These are phyloP conservation scores for Cyphomyrus plagiostoma DNA, from an alignment of 2,113 vertebrate species.

Conservation along the genomic window DNA sequence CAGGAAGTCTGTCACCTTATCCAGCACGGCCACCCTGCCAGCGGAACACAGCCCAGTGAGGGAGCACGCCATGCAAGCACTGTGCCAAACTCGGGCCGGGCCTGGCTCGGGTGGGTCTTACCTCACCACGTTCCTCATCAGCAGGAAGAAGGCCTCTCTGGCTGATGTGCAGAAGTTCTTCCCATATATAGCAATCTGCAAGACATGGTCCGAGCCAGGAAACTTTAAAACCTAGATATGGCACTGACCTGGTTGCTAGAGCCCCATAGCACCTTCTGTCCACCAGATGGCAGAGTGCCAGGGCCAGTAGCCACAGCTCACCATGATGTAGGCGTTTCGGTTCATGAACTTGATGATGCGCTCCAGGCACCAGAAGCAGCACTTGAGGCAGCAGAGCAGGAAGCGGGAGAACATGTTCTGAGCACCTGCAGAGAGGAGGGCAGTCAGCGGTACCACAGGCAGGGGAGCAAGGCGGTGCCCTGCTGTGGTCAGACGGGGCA, in stretches of 20 bases:
- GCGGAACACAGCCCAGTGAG: slow-evolving; percentile 31
- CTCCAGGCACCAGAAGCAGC: slow-evolving; percentile 97
- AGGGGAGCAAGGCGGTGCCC: background rate
- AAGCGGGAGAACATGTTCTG: slow-evolving; percentile 72
- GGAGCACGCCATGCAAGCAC: background rate
- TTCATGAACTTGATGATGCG: slow-evolving; percentile 89
- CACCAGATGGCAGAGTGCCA: background rate
- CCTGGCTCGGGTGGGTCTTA: slow-evolving; percentile 42
- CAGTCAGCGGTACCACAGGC: background rate
- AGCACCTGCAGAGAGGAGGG: slow-evolving; percentile 55
- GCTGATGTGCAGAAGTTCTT: slow-evolving; percentile 91
- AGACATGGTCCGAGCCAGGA: slow-evolving; percentile 20
- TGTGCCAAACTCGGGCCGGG: background rate
- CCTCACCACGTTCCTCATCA: slow-evolving; percentile 93
- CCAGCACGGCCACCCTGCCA: slow-evolving; percentile 81
- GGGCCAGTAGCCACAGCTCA: slow-evolving; percentile 45
- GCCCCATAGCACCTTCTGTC: background rate
- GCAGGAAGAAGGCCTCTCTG: slow-evolving; percentile 81
- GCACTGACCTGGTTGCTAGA: background rate
- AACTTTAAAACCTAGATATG: background rate
- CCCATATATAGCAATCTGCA: slow-evolving; percentile 88
- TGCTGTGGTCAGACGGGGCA: background rate
- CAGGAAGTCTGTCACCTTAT: slow-evolving; percentile 90
- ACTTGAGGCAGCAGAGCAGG: slow-evolving; percentile 82
- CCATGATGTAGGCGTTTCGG: slow-evolving; percentile 97